phyloP scores from a whole-genome alignment of 2,888 invertebrate species.

The Chymomyza amoena region DNA sequence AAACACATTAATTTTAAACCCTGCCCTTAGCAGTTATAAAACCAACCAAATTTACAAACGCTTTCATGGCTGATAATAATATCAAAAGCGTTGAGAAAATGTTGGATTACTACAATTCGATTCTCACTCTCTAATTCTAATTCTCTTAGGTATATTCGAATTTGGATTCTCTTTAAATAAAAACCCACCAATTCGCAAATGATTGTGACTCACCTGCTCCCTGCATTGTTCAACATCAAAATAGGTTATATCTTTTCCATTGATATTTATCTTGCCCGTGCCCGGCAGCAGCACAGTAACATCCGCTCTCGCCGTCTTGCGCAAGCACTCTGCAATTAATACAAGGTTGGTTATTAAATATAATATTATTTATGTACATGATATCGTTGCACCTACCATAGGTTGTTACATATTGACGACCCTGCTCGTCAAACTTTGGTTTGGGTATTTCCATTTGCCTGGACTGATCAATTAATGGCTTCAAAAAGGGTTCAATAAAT shows the following conservation, averaged over 20 bases:
- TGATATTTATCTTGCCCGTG: conserved; percentile 89
- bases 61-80: not conserved
- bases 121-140: no score
- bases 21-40: no score
- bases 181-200: not conserved
- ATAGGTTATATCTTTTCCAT: conserved; percentile 87
- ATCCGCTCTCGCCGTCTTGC: conserved; percentile 86
- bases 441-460: conserved; percentile 83
- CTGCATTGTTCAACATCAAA: conserved; percentile 86
- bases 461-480: conserved; percentile 81
- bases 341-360: conserved; percentile 6
- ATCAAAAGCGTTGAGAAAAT: not conserved
- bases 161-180: no score
- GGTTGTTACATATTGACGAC: conserved; percentile 85
- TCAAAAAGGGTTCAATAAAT: conserved; percentile 86
- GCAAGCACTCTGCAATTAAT: conserved; percentile 81
- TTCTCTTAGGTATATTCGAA: no score
- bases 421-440: conserved; percentile 84
- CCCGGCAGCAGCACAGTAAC: conserved; percentile 91
- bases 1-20: no score
- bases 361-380: conserved; percentile 2
- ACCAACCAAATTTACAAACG: no score
- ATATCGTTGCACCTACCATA: conserved; percentile 80
- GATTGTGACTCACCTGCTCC: conserved; percentile 84
- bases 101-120: no score